Percentiles rank a stretch among this genome's conserved stretches.
phyloP scores from a whole-genome alignment of 2,888 invertebrate species.

The Gari tellinella region DNA sequence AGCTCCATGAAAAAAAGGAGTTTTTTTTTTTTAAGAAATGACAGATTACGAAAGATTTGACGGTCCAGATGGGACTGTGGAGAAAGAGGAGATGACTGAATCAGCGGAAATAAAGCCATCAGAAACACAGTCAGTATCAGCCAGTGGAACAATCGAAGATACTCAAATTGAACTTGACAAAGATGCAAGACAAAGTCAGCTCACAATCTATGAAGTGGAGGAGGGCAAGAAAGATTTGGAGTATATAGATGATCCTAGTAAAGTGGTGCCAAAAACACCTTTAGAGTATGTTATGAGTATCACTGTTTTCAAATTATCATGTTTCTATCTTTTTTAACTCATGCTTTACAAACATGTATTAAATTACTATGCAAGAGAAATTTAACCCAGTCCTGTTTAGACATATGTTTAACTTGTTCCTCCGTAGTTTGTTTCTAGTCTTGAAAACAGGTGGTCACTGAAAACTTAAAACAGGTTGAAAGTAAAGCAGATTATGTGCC shows the following conservation, averaged over 20 bases:
- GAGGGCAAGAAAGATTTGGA: slow-evolving; percentile 52
- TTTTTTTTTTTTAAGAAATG: background rate
- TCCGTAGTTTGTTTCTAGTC: too few species aligned
- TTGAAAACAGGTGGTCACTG: too few species aligned
- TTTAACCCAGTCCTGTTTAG: too few species aligned
- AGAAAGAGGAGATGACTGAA: background rate
- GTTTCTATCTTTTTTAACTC: too few species aligned
- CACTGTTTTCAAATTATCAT: too few species aligned
- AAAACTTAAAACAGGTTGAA: too few species aligned
- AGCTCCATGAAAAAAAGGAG: too few species aligned
- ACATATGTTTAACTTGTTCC: too few species aligned
- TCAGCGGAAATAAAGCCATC: slow-evolving; percentile 44
- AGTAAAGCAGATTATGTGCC: too few species aligned
- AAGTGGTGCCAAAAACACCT: slow-evolving; percentile 43
- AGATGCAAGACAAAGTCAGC: slow-evolving; percentile 32
- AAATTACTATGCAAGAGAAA: too few species aligned
- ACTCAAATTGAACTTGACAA: slow-evolving; percentile 55
- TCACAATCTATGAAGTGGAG: slow-evolving; percentile 60
- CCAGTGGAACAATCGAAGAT: slow-evolving; percentile 46
- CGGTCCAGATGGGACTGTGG: background rate
- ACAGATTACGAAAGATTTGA: slow-evolving; percentile 7
- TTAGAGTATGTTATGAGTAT: slow-evolving; percentile 63
- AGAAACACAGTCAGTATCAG: slow-evolving; percentile 24
- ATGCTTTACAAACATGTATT: too few species aligned
- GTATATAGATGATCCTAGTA: slow-evolving; percentile 70